Conservation (phyloP, 2,797 vertebrate species). For the Aselliscus stoliczkanus region DNA sequence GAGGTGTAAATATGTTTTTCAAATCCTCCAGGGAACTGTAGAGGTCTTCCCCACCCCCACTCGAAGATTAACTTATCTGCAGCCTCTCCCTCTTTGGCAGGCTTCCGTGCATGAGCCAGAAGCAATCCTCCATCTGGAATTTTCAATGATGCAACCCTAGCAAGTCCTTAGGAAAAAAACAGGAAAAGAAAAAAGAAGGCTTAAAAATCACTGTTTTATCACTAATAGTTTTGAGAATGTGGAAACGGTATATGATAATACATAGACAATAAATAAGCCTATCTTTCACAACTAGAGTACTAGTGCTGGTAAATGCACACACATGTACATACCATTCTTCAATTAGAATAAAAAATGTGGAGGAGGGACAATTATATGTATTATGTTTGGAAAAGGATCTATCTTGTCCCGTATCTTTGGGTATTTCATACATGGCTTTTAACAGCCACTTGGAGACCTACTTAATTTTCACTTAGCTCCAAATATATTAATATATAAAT, state of each 20-base stretch:
- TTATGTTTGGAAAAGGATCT: background rate
- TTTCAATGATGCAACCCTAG: background rate
- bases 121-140: constrained; percentile 41
- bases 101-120: constrained; percentile 33
- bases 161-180: background rate
- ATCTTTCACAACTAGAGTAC: background rate
- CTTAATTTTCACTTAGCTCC: background rate
- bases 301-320: too few relatives aligned
- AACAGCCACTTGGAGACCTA: background rate
- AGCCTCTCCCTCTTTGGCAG: constrained; percentile 9
- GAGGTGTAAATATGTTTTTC: constrained; percentile 56
- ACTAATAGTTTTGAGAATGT: background rate
- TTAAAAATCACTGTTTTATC: background rate
- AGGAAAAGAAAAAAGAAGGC: background rate
- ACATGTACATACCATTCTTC: background rate
- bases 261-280: background rate
- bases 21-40: background rate
- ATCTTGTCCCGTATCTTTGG: background rate
- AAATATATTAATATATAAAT: background rate
- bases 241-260: background rate
- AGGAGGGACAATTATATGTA: background rate
- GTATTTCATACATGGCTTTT: background rate
- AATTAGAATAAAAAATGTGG: background rate
- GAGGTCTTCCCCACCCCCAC: constrained; percentile 5
- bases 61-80: constrained; percentile 15